Evolutionary conservation across 2,888 invertebrate species (phyloP), one percentile per base, ranked within the genome.

Genomic region (Diarsia rubi): DNA sequence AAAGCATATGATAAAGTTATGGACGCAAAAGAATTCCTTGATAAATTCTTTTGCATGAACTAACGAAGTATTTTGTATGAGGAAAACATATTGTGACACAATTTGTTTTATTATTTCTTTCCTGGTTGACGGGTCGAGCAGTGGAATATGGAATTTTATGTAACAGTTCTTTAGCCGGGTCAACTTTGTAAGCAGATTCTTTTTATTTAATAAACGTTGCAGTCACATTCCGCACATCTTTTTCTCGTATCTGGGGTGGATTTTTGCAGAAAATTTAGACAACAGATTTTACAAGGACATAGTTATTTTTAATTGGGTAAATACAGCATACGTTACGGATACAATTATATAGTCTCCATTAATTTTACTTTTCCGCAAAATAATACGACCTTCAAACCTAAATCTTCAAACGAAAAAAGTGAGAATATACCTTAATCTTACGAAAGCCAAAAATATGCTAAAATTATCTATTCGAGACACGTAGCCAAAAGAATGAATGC

Each of bases 1-100:
- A 52, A 73, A 79, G n/a, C n/a, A 64, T 80, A 83, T 80, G 72
- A 79, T 80, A 73, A 77, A 69, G 57, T 71, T 72, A 73, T 75
- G 57, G 42, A 81, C 42, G 69, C 66, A 70, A 76, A 83, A 68
- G 69, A 83, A 86, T 83, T 69, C 69, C 19, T 69, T 66, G 54
- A 52, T 52, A 77, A 60, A 66, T 84, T 79, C 49, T 74, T 79
- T 69, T 77, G 66, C 62, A 64, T 42, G 54, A 73, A 73, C 59
- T 66, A 60, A 60, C 54, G 14, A 62, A 70, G 62, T 67, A 59
- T 64, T 82, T 70, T 45, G 64, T 71, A 60, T 45, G 24, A 60
- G 66, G 44, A 59, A 72, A 44, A 9, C 37, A 75, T 68, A 16
- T 75, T 70, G 63, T 4, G 47, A 52, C 65, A 21, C n/a, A 69